phyloP scores from a whole-genome alignment of 2,888 invertebrate species.

The Caenorhabditis parvicauda region DNA sequence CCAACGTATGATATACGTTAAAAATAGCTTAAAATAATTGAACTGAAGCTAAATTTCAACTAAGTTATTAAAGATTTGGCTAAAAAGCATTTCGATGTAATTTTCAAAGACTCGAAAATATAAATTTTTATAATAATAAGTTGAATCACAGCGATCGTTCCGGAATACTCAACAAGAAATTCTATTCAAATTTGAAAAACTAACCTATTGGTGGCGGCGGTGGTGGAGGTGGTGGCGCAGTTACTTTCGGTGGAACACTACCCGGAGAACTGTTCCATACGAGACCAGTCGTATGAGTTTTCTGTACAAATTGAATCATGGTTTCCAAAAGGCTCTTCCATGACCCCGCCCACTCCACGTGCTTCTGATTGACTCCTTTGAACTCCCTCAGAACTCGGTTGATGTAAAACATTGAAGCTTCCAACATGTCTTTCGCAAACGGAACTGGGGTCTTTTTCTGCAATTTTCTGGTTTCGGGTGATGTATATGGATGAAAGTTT shows the following conservation, averaged over 20 bases:
- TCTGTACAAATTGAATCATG: constrained; percentile 85
- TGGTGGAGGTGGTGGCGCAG: constrained; percentile 6
- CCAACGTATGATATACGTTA: no score
- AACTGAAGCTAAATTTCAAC: no score
- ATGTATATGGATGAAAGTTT: no score
- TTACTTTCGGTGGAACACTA: no score
- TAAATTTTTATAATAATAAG: constrained; percentile 7
- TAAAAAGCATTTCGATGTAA: no score
- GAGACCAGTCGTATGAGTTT: constrained; percentile 93
- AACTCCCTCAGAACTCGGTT: constrained; percentile 63
- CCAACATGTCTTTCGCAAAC: constrained; percentile 97
- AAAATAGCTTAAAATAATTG: no score
- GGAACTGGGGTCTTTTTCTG: constrained; percentile 87
- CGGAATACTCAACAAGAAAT: constrained; percentile 25
- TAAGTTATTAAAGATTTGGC: no score
- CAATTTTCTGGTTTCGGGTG: no score
- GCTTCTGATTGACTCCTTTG: constrained; percentile 69
- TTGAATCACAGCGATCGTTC: constrained; percentile 26
- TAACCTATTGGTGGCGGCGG: constrained; percentile 17
- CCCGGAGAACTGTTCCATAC: constrained; percentile 74
- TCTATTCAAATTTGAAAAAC: constrained; percentile 10
- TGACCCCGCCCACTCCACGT: constrained; percentile 89
- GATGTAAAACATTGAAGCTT: constrained; percentile 93
- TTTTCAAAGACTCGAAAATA: no score
- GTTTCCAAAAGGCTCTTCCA: constrained; percentile 84